These are phyloP conservation scores for Berghia stephanieae DNA, from an alignment of 1,140 invertebrate genomes.

Conservation along the genomic window DNA sequence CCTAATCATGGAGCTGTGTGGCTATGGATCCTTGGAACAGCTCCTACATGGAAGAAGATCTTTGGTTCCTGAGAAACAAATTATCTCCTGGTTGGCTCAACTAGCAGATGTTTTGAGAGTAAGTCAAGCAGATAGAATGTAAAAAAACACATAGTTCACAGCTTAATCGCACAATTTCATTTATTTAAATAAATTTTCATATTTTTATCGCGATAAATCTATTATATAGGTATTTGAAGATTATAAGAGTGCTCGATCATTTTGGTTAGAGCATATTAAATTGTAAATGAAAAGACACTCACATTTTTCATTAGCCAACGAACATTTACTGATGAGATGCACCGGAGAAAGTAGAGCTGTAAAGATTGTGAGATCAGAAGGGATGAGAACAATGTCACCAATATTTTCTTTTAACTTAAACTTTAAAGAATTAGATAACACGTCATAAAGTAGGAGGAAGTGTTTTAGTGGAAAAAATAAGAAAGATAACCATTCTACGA, in stretches of 20 bases:
- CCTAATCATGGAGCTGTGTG: conserved; percentile 13
- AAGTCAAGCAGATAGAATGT: background rate
- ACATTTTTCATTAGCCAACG: too few relatives aligned
- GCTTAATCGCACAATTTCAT: background rate
- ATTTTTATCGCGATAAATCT: background rate
- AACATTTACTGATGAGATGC: too few relatives aligned
- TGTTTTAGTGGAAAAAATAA: too few relatives aligned
- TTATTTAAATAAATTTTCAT: background rate
- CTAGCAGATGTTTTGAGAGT: conserved; percentile 26
- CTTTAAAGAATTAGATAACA: too few relatives aligned
- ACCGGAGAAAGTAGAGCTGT: too few relatives aligned
- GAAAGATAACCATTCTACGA: too few relatives aligned
- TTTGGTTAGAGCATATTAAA: background rate
- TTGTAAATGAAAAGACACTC: too few relatives aligned
- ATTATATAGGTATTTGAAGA: background rate
- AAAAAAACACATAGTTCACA: background rate
- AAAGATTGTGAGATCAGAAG: too few relatives aligned
- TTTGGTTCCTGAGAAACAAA: background rate
- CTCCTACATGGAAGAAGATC: background rate
- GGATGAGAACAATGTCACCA: too few relatives aligned
- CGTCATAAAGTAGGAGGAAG: too few relatives aligned
- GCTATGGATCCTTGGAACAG: conserved; percentile 6
- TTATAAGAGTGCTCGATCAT: background rate
- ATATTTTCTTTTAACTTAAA: too few relatives aligned
- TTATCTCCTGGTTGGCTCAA: conserved; percentile 15